Conservation (phyloP, 1,140 invertebrate species). For the Anastrepha obliqua region DNA sequence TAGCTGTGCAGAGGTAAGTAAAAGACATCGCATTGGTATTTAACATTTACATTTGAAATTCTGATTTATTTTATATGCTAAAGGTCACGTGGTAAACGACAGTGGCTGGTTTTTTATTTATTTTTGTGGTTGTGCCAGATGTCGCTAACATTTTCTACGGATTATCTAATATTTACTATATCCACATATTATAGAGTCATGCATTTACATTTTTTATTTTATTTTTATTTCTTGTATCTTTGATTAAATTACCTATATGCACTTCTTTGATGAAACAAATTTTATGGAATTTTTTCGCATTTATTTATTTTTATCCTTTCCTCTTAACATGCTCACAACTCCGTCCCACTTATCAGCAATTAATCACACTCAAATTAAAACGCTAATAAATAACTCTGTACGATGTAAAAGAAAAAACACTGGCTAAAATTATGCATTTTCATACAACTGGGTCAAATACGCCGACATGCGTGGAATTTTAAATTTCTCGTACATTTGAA, state of each 20-base stretch:
- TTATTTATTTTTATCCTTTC: not conserved
- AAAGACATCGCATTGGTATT: not conserved
- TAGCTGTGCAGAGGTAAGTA: not conserved
- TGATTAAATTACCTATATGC: too few relatives aligned
- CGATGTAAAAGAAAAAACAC: not conserved
- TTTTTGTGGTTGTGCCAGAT: not conserved
- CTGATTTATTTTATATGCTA: slow-evolving; percentile 2
- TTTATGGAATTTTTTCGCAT: not conserved
- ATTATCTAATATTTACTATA: too few relatives aligned
- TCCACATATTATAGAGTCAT: too few relatives aligned
- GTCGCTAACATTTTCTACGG: not conserved
- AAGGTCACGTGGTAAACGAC: not conserved
- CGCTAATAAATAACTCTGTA: not conserved
- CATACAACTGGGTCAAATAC: slow-evolving; percentile 32
- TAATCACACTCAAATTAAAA: slow-evolving; percentile 2
- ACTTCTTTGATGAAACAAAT: too few relatives aligned
- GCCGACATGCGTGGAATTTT: slow-evolving; percentile 15
- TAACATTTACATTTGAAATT: slow-evolving; percentile 3
- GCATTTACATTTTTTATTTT: not conserved
- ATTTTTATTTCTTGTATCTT: not conserved
- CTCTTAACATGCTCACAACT: not conserved
- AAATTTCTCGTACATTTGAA: not conserved
- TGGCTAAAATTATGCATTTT: not conserved
- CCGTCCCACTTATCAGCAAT: slow-evolving; percentile 15
- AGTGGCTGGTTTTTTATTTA: not conserved